Base-by-base conservation (phyloP, 2,797 vertebrate genomes). In the Limnodromus scolopaceus region DNA sequence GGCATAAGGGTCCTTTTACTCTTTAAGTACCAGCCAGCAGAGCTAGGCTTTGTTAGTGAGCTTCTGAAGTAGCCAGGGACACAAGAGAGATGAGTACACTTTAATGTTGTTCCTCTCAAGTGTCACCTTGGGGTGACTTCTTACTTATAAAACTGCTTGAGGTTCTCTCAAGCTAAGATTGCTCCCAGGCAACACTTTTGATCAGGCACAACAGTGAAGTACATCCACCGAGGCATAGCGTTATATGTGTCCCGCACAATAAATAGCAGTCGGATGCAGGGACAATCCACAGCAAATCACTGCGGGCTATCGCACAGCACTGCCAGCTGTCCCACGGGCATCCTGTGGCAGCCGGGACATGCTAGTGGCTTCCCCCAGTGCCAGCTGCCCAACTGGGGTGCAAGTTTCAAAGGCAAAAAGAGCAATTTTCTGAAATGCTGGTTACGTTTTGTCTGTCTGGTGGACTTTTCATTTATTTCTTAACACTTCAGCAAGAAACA, bases 71-170 rank as follows among this genome's bases (percentile, higher is more conserved):
- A 92, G 88, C 88, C 93, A 77, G 74, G 36, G 81, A 90, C 87
- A 89, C 84, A 72, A 60, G 77, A 94, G 89, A 95, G 45, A 91
- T 79, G 71, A 92, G 57, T 60, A 46, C 9, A 30, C 88, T 93
- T 96, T 84, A 77, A 84, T 92, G 84, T 58, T 70, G 9, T 48
- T 94, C 84, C 58, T 96, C 85, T 96, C 53, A 95, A 92, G 84
- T 85, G 85, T 95, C 95, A 96, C 91, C 87, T 91, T 95, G 78
- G 43, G 80, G 70, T 94, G 93, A 92, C 81, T 95, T 93, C 92
- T 91, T 94, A 49, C 85, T 97, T 83, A 84, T 12, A 54, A 79
- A 93, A 83, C 94, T 94, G 28, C 90, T 92, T 80, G 72, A 69
- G 83, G 85, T 95, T 93, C 87, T 93, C 89, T 94, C 81, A 81